Percentiles rank a stretch among this genome's conserved stretches.
Conservation (phyloP, 2,797 vertebrate genomes). For the Scolopax bukidnonensis region DNA sequence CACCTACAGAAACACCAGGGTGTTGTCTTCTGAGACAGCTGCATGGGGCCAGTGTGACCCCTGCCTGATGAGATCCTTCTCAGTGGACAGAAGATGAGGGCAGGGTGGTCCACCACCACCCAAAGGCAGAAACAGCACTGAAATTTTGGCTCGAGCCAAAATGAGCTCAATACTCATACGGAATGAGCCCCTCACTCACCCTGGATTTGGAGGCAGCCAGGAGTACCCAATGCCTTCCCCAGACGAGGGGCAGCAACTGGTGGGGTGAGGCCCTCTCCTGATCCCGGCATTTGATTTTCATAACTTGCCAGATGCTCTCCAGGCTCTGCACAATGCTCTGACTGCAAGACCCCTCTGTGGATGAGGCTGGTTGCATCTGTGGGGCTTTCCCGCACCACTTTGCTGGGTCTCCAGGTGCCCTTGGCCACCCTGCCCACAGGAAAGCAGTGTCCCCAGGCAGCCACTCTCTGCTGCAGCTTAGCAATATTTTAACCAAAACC, state of each 20-base stretch:
- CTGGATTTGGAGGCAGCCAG: neutral
- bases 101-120: neutral
- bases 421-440: neutral
- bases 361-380: fast-evolving
- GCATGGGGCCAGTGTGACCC: fast-evolving
- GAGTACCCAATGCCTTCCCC: fast-evolving
- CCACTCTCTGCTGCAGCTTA: neutral
- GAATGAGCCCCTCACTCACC: fast-evolving
- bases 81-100: fast-evolving
- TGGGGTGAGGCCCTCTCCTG: neutral
- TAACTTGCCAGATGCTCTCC: neutral
- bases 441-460: neutral
- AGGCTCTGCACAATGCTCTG: neutral
- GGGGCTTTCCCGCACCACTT: neutral
- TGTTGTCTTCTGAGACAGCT: neutral
- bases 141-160: neutral
- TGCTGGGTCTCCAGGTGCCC: neutral
- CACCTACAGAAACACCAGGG: neutral
- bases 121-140: neutral
- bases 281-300: neutral
- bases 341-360: fast-evolving
- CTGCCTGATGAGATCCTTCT: neutral
- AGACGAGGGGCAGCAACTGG: neutral
- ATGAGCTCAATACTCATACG: too few species aligned
- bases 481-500: neutral